A percentile compares a stretch with the other conserved stretches of the same genome.
Evolutionary conservation across 2,888 invertebrate species (phyloP).

Genomic region (Epinotia brunnichana): DNA sequence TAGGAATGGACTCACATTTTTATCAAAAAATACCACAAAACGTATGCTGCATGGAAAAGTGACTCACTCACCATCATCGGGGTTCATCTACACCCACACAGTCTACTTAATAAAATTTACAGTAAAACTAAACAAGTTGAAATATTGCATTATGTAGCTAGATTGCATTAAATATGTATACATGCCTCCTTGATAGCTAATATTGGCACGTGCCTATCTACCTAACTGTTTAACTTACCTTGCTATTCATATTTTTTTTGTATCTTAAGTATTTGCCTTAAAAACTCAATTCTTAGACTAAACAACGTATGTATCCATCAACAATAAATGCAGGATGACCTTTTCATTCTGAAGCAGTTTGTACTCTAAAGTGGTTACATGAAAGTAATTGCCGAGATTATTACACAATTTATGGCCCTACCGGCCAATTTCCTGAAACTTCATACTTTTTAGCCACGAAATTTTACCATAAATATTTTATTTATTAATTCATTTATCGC

Average conservation of each 20-base stretch:
- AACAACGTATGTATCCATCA: not conserved
- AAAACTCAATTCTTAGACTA: not conserved
- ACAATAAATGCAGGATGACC: not conserved
- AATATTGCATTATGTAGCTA: not conserved
- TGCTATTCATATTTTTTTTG: not conserved
- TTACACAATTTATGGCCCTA: slow-evolving; percentile 25
- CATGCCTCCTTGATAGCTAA: not conserved
- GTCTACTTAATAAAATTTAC: too few relatives aligned
- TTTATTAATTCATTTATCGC: slow-evolving; percentile 13
- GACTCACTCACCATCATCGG: too few relatives aligned
- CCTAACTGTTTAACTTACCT: not conserved
- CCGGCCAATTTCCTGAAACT: slow-evolving; percentile 9
- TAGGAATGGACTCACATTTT: too few relatives aligned
- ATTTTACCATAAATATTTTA: slow-evolving; percentile 20
- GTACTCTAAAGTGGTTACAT: not conserved
- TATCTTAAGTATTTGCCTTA: too few relatives aligned
- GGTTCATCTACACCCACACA: too few relatives aligned
- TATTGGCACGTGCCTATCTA: not conserved
- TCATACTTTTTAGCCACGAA: slow-evolving; percentile 5
- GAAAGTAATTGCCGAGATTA: slow-evolving; percentile 32
- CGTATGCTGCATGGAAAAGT: too few relatives aligned
- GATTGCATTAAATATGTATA: not conserved
- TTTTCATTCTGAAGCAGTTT: not conserved
- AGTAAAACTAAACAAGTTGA: not conserved
- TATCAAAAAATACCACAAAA: too few relatives aligned